Evolutionary conservation across 2,113 vertebrate species (phyloP).

Genomic region (Thomomys bottae): DNA sequence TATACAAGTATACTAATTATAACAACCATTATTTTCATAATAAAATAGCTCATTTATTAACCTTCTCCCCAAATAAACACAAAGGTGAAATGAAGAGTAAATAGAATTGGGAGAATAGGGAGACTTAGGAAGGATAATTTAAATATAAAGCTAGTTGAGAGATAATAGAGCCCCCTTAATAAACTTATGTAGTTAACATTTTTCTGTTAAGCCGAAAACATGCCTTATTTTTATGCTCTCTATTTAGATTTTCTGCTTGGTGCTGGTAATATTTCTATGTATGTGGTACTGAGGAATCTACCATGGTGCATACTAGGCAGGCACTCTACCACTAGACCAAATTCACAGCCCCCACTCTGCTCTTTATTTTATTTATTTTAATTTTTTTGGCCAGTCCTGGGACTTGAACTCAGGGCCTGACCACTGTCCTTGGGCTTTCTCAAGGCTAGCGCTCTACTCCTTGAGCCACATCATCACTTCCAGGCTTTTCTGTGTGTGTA

Average conservation of each 20-base stretch:
- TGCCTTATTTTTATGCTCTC: background rate
- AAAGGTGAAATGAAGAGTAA: background rate
- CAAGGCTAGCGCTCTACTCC: no score
- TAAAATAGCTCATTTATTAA: background rate
- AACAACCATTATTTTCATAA: conserved; percentile 17
- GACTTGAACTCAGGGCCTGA: no score
- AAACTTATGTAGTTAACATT: background rate
- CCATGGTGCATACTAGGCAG: no score
- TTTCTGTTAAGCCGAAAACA: background rate
- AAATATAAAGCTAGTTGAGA: background rate
- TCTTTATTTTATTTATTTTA: no score
- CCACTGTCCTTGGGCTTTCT: no score
- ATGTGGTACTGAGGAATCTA: no score
- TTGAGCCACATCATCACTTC: no score
- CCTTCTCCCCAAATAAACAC: background rate
- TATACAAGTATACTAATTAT: background rate
- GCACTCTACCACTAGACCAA: no score
- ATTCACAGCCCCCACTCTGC: no score
- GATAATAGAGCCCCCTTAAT: background rate
- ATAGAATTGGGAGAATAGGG: background rate
- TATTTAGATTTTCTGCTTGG: conserved; percentile 17
- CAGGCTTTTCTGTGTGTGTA: no score
- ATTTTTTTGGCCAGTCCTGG: no score
- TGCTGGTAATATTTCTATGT: background rate
- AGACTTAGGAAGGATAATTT: background rate